Evolutionary conservation across 2,888 invertebrate genomes (phyloP).

Genomic region (Eucera pruinosa): DNA sequence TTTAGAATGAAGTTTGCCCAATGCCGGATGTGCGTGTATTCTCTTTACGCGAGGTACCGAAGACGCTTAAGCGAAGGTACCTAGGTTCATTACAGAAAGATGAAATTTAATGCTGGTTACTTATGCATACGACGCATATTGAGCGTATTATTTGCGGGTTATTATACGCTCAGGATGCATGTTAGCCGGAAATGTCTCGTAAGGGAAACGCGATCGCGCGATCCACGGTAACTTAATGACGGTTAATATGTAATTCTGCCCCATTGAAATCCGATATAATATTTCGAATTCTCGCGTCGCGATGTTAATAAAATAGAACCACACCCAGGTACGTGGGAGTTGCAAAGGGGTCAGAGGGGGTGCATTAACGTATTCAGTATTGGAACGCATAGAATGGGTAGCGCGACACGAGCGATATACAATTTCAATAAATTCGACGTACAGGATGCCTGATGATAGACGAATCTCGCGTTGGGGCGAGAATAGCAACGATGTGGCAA

Average conservation of each 20-base stretch:
- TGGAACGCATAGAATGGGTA: constrained; percentile 25
- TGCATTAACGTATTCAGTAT: constrained; percentile 35
- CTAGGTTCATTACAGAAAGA: constrained; percentile 15
- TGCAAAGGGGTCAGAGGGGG: neutral
- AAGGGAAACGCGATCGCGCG: constrained; percentile 58
- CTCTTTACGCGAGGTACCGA: neutral
- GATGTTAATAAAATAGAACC: constrained; percentile 56
- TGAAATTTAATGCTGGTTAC: constrained; percentile 43
- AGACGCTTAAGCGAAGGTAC: constrained; percentile 12
- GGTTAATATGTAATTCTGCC: constrained; percentile 56
- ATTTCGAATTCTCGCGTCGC: constrained; percentile 44
- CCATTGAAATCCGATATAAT: constrained; percentile 55
- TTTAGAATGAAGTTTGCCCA: no score
- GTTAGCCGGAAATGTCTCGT: constrained; percentile 53
- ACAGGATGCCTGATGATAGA: constrained; percentile 23
- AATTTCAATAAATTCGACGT: constrained; percentile 37
- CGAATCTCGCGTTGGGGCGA: constrained; percentile 12
- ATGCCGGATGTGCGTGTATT: neutral
- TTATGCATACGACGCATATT: constrained; percentile 29
- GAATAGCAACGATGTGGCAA: constrained; percentile 1
- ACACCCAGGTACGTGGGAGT: neutral
- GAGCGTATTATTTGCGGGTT: constrained; percentile 50
- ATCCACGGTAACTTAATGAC: constrained; percentile 41
- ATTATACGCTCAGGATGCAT: constrained; percentile 39
- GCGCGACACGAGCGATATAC: constrained; percentile 5